Evolutionary conservation across 1,140 invertebrate species (phyloP).

Genomic region (Drosophila pseudoananassae): DNA sequence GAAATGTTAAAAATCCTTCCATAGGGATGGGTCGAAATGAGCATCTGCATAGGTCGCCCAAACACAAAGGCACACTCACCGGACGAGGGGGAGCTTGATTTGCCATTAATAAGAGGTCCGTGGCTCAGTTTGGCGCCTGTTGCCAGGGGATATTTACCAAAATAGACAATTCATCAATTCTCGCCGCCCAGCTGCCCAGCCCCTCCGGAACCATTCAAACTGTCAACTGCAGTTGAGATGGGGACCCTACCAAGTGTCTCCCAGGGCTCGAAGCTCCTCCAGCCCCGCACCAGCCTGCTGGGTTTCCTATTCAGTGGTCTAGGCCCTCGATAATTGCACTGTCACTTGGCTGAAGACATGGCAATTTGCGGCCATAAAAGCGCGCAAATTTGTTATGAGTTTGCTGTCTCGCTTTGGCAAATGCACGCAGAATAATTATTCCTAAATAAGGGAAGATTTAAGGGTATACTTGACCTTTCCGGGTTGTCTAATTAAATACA

Average conservation of each 20-base stretch:
- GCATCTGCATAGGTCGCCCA: slow-evolving; percentile 13
- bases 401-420: slow-evolving; percentile 19
- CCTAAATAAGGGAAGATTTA: background rate
- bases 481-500: too few relatives aligned
- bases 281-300: background rate
- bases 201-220: slow-evolving; percentile 54
- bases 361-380: slow-evolving; percentile 81
- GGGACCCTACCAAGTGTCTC: slow-evolving; percentile 37
- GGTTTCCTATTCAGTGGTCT: slow-evolving; percentile 10
- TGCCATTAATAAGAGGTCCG: slow-evolving; percentile 33
- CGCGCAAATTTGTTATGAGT: slow-evolving; percentile 80
- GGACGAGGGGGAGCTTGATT: background rate
- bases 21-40: background rate
- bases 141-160: slow-evolving; percentile 51
- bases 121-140: slow-evolving; percentile 37
- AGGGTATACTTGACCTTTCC: too few relatives aligned
- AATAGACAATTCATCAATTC: slow-evolving; percentile 79
- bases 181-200: slow-evolving; percentile 20
- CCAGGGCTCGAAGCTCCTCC: slow-evolving; percentile 11
- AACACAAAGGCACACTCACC: background rate
- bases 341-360: slow-evolving; percentile 81
- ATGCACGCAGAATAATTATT: slow-evolving; percentile 7
- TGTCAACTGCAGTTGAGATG: slow-evolving; percentile 67
- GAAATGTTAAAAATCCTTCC: slow-evolving; percentile 42
- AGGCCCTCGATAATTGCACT: slow-evolving; percentile 77